Percentiles rank a stretch among this genome's conserved stretches.
These are phyloP conservation scores for Heliocidaris erythrogramma DNA, from an alignment of 35 echinoderm and acorn worm species.

Conservation along the genomic window DNA sequence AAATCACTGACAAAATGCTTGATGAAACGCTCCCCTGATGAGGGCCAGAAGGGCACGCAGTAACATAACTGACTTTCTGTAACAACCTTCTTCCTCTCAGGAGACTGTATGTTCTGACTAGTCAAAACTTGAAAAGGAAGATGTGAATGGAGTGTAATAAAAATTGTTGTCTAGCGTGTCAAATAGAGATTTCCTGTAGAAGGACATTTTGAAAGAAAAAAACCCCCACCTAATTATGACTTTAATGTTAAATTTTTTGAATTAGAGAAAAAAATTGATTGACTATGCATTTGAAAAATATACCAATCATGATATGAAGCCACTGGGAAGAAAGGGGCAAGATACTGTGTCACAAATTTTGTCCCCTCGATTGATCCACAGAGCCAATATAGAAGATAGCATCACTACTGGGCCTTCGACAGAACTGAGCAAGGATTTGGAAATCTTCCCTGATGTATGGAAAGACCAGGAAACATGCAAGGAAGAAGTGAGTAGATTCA, in stretches of 20 bases:
- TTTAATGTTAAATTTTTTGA: no score
- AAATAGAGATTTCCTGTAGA: background rate
- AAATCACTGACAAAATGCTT: no score
- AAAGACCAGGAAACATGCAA: background rate
- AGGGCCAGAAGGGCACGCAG: no score
- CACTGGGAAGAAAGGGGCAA: no score
- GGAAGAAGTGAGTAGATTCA: background rate
- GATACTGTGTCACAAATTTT: background rate
- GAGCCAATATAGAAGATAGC: background rate
- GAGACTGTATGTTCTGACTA: background rate
- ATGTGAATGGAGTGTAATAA: background rate
- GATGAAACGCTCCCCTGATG: no score
- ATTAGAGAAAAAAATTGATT: no score
- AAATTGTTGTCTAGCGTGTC: background rate
- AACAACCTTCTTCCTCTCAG: background rate
- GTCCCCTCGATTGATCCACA: background rate
- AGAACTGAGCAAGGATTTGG: background rate
- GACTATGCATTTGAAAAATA: no score
- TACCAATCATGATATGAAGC: no score
- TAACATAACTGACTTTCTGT: background rate
- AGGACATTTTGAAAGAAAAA: background rate
- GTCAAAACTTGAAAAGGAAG: background rate
- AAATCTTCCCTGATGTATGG: background rate
- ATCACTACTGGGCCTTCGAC: background rate
- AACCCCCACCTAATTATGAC: background rate